Conservation (phyloP, 1,140 invertebrate species). For the Yoshiicerus persimilis region DNA sequence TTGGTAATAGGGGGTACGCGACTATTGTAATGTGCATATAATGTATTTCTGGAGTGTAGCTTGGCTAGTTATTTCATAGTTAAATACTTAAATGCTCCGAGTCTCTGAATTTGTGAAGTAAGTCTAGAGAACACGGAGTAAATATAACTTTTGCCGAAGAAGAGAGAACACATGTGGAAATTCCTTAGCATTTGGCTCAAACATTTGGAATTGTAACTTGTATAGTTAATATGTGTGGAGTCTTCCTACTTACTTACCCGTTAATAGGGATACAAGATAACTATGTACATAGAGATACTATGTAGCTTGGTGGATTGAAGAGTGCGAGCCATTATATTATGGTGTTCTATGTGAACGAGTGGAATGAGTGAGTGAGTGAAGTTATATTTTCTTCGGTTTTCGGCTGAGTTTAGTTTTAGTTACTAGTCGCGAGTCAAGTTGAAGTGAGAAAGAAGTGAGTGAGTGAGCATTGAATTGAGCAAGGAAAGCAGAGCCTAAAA, state of each 20-base stretch:
- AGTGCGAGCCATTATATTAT: not conserved
- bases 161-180: constrained; percentile 12
- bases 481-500: not conserved
- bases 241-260: too few relatives aligned
- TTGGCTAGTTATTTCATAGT: not conserved
- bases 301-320: not conserved
- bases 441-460: not conserved
- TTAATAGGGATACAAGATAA: not conserved
- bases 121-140: not conserved
- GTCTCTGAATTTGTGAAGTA: not conserved
- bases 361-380: not conserved
- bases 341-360: not conserved
- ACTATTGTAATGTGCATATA: not conserved
- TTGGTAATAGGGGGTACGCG: not conserved
- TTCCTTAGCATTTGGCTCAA: constrained; percentile 16
- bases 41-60: not conserved
- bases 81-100: not conserved
- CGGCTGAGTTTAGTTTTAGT: not conserved
- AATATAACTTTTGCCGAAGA: not conserved
- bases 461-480: not conserved
- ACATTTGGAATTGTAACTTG: not conserved
- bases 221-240: too few relatives aligned
- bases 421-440: not conserved
- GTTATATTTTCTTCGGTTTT: not conserved
- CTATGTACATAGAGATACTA: not conserved